phyloP scores from a whole-genome alignment of 2,113 vertebrate species.

The Prionailurus bengalensis region DNA sequence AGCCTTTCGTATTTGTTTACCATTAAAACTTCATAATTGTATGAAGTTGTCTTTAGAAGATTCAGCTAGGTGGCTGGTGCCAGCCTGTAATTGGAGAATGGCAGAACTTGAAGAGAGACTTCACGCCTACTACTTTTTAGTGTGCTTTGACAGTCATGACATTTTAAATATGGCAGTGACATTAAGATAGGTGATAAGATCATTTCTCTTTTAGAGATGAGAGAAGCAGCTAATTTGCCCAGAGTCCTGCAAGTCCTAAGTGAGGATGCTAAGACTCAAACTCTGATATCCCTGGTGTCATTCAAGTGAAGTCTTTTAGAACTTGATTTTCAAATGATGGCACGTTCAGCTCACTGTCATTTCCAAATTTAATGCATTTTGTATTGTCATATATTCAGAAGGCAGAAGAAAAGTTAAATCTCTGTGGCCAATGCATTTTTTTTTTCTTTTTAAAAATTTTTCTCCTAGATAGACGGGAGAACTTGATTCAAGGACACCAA shows the following conservation, averaged over 20 bases:
- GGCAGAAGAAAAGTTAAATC: not conserved
- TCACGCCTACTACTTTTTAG: not conserved
- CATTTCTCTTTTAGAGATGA: not conserved
- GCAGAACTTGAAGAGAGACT: not conserved
- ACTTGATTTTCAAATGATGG: not conserved
- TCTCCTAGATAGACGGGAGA: not conserved
- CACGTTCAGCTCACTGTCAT: not conserved
- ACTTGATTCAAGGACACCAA: not conserved
- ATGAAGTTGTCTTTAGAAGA: not conserved
- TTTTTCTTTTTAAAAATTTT: not conserved
- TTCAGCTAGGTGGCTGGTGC: not conserved
- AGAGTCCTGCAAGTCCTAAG: not conserved
- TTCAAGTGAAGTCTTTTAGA: not conserved
- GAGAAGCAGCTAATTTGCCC: not conserved
- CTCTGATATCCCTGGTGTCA: not conserved
- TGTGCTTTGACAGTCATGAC: too few relatives aligned
- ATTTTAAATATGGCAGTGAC: not conserved
- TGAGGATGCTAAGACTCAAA: not conserved
- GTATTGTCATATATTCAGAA: not conserved
- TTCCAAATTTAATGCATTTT: not conserved
- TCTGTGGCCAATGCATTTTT: not conserved
- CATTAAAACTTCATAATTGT: not conserved
- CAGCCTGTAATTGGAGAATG: not conserved
- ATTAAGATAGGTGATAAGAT: not conserved
- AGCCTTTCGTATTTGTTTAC: not conserved